Evolutionary conservation across 2,113 vertebrate genomes (phyloP).

Genomic region (Nothoprocta pentlandii): DNA sequence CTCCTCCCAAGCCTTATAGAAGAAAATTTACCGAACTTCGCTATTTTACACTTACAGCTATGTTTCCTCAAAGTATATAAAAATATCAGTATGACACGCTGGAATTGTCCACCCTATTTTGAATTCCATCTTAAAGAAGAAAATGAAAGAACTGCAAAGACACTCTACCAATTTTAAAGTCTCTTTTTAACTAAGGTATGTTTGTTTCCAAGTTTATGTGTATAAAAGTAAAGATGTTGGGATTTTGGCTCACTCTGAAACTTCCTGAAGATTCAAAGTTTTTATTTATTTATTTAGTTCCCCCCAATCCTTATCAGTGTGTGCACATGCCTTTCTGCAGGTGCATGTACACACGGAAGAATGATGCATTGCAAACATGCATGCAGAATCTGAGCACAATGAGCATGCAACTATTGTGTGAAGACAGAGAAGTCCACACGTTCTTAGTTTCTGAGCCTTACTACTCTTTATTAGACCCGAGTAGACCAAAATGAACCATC

Average conservation of each 20-base stretch:
- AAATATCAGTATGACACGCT: background rate
- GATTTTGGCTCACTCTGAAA: background rate
- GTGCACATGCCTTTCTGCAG: background rate
- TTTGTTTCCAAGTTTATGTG: background rate
- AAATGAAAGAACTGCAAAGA: background rate
- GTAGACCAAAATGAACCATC: constrained; percentile 5
- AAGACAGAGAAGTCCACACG: background rate
- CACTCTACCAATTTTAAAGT: background rate
- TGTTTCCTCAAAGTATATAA: background rate
- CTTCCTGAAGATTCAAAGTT: background rate
- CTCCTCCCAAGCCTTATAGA: background rate
- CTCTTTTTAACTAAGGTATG: background rate
- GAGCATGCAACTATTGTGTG: constrained; percentile 3
- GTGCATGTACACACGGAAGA: background rate
- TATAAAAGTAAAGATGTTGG: background rate
- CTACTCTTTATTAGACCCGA: background rate
- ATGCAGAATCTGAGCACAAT: background rate
- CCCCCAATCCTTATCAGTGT: background rate
- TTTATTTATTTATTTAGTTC: background rate
- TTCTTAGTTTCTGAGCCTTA: background rate
- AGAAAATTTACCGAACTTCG: background rate
- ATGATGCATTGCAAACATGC: background rate
- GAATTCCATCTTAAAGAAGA: background rate
- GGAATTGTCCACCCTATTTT: background rate
- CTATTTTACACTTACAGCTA: background rate